Base-by-base conservation (phyloP, 30 jellyfish, hydroid and myxozoan genomes). In the Aurelia sp. region DNA sequence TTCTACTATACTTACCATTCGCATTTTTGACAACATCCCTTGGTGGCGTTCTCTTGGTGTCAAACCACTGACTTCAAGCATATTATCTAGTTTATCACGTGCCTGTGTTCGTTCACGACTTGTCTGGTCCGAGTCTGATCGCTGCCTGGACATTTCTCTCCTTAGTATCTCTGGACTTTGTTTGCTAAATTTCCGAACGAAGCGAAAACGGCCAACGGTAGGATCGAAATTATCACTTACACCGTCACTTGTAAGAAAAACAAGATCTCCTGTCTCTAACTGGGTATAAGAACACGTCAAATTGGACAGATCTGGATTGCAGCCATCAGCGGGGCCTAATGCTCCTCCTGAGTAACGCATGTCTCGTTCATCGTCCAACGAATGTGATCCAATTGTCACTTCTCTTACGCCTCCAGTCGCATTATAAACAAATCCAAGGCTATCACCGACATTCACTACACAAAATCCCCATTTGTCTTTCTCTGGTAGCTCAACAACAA, bases 241-340 rank as follows among this genome's bases (percentile, higher is more conserved):
- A 24, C 98, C 98, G 84, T 92, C 98, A 71, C 98, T 92, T 18
- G 94, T 63, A 4, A 92, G 83, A 84, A 30, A 92, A 71, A 92
- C 98, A 21, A 92, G 41, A 76, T 88, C 97, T 44, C 88, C 93
- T 9, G 82, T 62, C 75, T 87, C 97, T 41, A 92, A 72, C 62
- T 55, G 73, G 30, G 94, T 85, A 62, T 71, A 92, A 8, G 98
- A 87, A 68, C 97, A 92, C 13, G 98, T 92, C 38, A 92, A 63
- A 59, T 92, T 92, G 13, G 83, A 74, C 24, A 92, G 71, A 76
- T 92, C 98, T 6, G 98, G 98, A 61, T 92, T 92, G 71, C 20
- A 81, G 53, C 98, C 98, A 81, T 92, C 98, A 5, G 96, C 98
- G 0, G 97, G 98, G 21, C 98, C 98, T 33, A 92, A 88, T 6